Percentiles rank a stretch among this genome's conserved stretches.
These are phyloP conservation scores for Aporophyla nigra DNA, from an alignment of 2,888 invertebrate genomes.

Conservation along the genomic window DNA sequence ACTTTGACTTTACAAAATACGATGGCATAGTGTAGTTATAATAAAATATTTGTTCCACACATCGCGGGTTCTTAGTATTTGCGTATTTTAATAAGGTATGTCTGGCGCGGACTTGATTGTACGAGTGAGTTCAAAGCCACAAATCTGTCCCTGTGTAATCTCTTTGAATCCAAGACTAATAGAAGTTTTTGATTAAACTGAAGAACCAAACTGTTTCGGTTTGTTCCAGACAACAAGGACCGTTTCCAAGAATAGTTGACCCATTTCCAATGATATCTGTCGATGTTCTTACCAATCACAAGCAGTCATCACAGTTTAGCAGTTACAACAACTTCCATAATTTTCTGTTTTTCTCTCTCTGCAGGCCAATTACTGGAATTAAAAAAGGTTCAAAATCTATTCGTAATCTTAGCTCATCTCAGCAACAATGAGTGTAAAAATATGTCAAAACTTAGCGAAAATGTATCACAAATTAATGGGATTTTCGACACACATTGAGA, in stretches of 20 bases:
- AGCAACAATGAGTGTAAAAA: too few relatives aligned
- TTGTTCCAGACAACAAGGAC: background rate
- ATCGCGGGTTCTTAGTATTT: background rate
- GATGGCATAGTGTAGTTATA: background rate
- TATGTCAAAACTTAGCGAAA: too few relatives aligned
- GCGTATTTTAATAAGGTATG: background rate
- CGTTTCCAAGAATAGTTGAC: background rate
- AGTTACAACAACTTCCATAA: background rate
- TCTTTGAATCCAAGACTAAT: slow-evolving; percentile 3
- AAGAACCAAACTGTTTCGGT: background rate
- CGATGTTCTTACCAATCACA: background rate
- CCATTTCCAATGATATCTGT: background rate
- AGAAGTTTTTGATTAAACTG: slow-evolving; percentile 1
- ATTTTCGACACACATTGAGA: too few relatives aligned
- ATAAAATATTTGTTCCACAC: background rate
- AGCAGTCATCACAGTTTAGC: background rate
- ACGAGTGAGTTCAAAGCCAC: background rate
- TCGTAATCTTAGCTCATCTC: too few relatives aligned
- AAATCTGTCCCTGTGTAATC: background rate
- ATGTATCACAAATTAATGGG: too few relatives aligned
- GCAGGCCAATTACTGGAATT: too few relatives aligned
- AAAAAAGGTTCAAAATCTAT: too few relatives aligned
- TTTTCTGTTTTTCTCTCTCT: background rate
- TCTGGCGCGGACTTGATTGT: background rate
- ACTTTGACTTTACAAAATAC: background rate